A percentile compares a stretch with the other conserved stretches of the same genome.
Evolutionary conservation across 2,797 vertebrate genomes (phyloP).

Genomic region (Bovichtus diacanthus): DNA sequence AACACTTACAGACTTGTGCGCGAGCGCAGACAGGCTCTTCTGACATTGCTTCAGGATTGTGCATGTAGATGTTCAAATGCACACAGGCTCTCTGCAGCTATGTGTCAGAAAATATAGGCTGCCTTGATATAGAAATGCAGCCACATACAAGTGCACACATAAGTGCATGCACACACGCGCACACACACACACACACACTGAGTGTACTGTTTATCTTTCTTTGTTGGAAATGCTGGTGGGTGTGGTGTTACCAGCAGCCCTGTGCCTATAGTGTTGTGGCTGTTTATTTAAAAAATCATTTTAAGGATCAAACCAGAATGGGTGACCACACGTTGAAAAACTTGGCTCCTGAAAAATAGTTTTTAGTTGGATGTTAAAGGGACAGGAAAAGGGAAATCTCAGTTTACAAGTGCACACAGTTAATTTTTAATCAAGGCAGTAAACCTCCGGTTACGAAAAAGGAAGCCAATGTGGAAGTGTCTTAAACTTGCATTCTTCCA

Average conservation of each 20-base stretch:
- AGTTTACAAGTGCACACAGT: not conserved
- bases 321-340: not conserved
- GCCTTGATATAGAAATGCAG: slow-evolving; percentile 1
- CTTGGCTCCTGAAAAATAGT: not conserved
- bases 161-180: slow-evolving; percentile 2
- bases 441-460: too few species aligned
- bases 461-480: too few species aligned
- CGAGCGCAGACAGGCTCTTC: not conserved
- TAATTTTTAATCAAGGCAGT: too few species aligned
- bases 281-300: not conserved
- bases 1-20: not conserved
- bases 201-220: slow-evolving; percentile 1
- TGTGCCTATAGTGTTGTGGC: not conserved
- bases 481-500: too few species aligned
- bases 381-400: not conserved
- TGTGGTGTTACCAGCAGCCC: slow-evolving; percentile 34
- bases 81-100: not conserved
- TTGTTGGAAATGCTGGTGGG: slow-evolving; percentile 19
- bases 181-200: not conserved
- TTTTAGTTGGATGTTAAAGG: not conserved
- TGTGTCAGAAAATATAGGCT: slow-evolving; percentile 9
- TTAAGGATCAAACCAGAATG: not conserved
- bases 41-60: slow-evolving; percentile 15
- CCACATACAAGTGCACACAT: slow-evolving; percentile 1
- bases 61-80: not conserved